Evolutionary conservation across 2,888 invertebrate genomes (phyloP), one percentile per base, ranked within the genome.

Genomic region (Nemotelus nigrinus): DNA sequence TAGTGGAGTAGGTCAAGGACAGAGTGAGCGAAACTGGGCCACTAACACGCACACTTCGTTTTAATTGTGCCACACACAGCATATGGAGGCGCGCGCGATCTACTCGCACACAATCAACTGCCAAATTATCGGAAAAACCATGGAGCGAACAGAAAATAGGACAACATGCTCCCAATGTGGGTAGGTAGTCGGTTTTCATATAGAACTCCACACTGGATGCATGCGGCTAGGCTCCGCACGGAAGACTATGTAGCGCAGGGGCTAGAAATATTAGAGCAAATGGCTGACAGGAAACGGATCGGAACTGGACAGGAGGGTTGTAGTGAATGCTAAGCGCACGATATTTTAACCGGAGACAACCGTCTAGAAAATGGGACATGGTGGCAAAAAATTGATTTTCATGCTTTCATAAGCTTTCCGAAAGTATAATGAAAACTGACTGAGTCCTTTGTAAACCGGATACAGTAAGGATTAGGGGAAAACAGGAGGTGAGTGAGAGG

Each of bases 1-100:
- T 80, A 84, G 84, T 77, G 86, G 87, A 86, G 86, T 86, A 86
- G 86, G 86, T 86, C 86, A 86, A 86, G 86, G 86, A 86, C 86
- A 86, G 85, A 71, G 64, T 77, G 83, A 58, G 83, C 82, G 83
- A 85, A 86, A 85, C 83, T 86, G 84, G 86, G 85, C 83, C 86
- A 86, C 82, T 81, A 84, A 77, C 77, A 78, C 77, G 63, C 60
- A 50, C 55, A 53, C 60, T 53, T 53, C 76, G 64, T 77, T 79
- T 78, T 76, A 81, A 80, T 82, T 80, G 75, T 78, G 80, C 78
- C 78, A 79, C 77, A 79, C 70, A 48, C 50, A 47, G 57, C 45
- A 74, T 80, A 68, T 79, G 78, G 5, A 41, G 50, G 25, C 25
- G 25, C 25, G 25, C 25, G 25, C 25, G 25, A 25, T 25, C 25